Evolutionary conservation across 1,140 invertebrate genomes (phyloP).

Genomic region (Wasmannia auropunctata): DNA sequence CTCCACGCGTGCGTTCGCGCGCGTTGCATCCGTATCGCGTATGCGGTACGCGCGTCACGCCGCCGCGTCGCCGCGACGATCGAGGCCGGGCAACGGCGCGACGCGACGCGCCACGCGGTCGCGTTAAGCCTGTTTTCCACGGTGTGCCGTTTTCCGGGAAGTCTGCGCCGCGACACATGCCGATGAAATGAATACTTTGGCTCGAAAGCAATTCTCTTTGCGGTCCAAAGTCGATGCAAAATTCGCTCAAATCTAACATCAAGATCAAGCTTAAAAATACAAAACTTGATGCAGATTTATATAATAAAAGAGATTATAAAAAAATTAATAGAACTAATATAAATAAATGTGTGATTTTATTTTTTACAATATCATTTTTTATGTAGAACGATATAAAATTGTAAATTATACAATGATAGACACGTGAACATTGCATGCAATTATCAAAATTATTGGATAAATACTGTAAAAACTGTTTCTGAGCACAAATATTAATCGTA

Average conservation of each 20-base stretch:
- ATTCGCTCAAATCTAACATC: background rate
- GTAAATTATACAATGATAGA: too few species aligned
- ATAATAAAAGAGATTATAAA: background rate
- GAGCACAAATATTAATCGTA: too few species aligned
- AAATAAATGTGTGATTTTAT: background rate
- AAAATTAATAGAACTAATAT: background rate
- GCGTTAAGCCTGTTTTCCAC: constrained; percentile 1
- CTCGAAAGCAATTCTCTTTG: background rate
- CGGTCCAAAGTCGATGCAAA: background rate
- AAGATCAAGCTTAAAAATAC: background rate
- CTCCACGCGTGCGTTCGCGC: background rate
- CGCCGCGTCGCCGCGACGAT: background rate
- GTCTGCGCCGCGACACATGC: background rate
- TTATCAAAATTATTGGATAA: too few species aligned
- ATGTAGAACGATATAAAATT: background rate
- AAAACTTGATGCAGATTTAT: background rate
- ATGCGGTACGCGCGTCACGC: background rate
- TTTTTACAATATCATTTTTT: background rate
- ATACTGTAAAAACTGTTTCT: too few species aligned
- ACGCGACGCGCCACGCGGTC: background rate
- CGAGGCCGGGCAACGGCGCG: background rate
- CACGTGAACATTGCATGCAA: too few species aligned
- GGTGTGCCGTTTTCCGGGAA: background rate
- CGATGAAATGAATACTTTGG: background rate
- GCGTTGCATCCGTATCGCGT: background rate